Percentiles rank a stretch among this genome's conserved stretches.
phyloP scores from a whole-genome alignment of 2,113 vertebrate genomes.

The Ptyas mucosa region DNA sequence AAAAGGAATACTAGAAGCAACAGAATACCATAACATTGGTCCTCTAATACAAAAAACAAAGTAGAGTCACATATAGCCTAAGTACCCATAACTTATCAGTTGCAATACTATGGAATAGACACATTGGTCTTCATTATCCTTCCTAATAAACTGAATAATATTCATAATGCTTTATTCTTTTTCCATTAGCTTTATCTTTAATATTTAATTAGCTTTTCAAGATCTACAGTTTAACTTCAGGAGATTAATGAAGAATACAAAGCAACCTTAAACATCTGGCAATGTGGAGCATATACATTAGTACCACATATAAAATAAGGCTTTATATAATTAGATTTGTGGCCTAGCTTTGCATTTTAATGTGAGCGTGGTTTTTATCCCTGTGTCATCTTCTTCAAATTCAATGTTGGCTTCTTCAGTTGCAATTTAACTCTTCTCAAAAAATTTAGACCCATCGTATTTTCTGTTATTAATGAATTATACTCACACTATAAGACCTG shows the following conservation, averaged over 20 bases:
- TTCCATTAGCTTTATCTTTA: constrained; percentile 29
- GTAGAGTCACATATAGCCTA: constrained; percentile 1
- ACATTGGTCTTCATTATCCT: constrained; percentile 31
- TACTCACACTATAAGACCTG: not conserved
- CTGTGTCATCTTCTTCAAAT: constrained; percentile 32
- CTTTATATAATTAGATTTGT: constrained; percentile 44
- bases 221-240: constrained; percentile 36
- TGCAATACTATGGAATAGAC: constrained; percentile 20
- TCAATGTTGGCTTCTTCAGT: constrained; percentile 35
- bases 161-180: constrained; percentile 35
- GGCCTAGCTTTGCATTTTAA: constrained; percentile 48
- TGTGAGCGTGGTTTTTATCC: constrained; percentile 44
- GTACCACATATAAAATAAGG: constrained; percentile 11
- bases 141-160: not conserved
- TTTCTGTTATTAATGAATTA: constrained; percentile 15
- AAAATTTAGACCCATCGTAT: not conserved
- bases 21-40: not conserved
- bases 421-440: constrained; percentile 4
- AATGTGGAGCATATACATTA: constrained; percentile 29
- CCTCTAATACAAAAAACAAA: constrained; percentile 5
- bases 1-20: not conserved
- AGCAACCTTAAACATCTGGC: constrained; percentile 39
- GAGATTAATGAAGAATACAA: constrained; percentile 21
- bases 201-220: constrained; percentile 27
- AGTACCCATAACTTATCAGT: constrained; percentile 17